Conservation (phyloP, 2,888 invertebrate genomes). For the Lottia gigantea region DNA sequence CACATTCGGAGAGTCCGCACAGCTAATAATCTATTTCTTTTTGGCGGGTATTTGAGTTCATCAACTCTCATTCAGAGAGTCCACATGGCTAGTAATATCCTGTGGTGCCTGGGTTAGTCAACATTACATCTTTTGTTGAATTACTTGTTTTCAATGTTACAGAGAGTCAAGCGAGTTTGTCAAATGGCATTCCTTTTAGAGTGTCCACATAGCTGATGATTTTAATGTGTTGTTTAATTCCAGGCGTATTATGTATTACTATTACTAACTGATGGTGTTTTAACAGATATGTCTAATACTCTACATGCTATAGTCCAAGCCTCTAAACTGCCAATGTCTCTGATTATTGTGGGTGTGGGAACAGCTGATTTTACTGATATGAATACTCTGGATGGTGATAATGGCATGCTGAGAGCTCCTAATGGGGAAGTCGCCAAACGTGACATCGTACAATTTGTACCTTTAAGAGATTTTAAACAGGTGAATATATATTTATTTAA, state of each 20-base stretch:
- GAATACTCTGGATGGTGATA: slow-evolving; percentile 65
- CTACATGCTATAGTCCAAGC: slow-evolving; percentile 62
- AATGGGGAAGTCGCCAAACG: slow-evolving; percentile 53
- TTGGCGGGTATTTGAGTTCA: too few relatives aligned
- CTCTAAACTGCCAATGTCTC: slow-evolving; percentile 65
- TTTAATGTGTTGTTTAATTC: slow-evolving; percentile 3
- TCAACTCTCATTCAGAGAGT: too few relatives aligned
- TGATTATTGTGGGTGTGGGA: slow-evolving; percentile 67
- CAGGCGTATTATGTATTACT: slow-evolving; percentile 66
- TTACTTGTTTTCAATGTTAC: too few relatives aligned
- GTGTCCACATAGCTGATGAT: too few relatives aligned
- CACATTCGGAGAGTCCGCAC: too few relatives aligned
- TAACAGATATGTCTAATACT: slow-evolving; percentile 64
- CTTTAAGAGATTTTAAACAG: slow-evolving; percentile 61
- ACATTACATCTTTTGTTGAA: too few relatives aligned
- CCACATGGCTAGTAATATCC: too few relatives aligned
- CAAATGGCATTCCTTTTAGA: too few relatives aligned
- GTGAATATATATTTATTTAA: too few relatives aligned
- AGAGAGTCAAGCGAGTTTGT: too few relatives aligned
- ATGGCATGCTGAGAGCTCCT: slow-evolving; percentile 59
- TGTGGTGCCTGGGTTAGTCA: too few relatives aligned
- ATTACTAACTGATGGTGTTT: slow-evolving; percentile 65
- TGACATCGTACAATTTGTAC: slow-evolving; percentile 68
- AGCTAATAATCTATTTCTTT: too few relatives aligned
- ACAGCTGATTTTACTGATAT: slow-evolving; percentile 64